A percentile compares a stretch with the other conserved stretches of the same genome.
These are phyloP conservation scores for Notamacropus eugenii DNA, from an alignment of 2,797 vertebrate genomes.

Conservation along the genomic window DNA sequence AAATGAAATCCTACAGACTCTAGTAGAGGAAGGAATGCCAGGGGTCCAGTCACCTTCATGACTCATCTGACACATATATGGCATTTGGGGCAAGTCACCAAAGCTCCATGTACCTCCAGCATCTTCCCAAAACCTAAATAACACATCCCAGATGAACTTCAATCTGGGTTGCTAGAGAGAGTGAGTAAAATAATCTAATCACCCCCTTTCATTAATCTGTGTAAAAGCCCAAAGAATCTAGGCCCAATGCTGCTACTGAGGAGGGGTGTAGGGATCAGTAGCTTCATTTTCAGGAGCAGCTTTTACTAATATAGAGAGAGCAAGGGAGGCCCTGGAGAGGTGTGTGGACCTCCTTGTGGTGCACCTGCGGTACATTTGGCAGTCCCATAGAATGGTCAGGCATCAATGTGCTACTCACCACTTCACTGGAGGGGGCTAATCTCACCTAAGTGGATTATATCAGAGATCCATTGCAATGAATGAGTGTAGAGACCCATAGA, in stretches of 20 bases:
- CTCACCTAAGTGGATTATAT: background rate
- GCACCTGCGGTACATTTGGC: background rate
- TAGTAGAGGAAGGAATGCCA: background rate
- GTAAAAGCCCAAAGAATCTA: background rate
- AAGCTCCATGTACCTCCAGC: background rate
- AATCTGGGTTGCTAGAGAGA: background rate
- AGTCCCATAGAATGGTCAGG: background rate
- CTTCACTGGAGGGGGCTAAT: background rate
- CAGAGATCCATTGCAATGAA: background rate
- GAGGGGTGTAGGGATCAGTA: background rate
- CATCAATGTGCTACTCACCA: background rate
- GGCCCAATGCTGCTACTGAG: background rate
- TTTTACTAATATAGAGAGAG: background rate
- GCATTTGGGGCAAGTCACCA: background rate
- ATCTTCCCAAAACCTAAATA: background rate
- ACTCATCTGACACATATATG: background rate
- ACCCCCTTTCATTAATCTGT: background rate
- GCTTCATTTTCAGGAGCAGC: background rate
- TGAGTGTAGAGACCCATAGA: background rate
- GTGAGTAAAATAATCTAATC: background rate
- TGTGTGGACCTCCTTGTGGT: no score
- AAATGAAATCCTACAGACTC: background rate
- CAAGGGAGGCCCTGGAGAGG: background rate
- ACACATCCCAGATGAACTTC: background rate
- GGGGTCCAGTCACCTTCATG: background rate